These are phyloP conservation scores for Lasioglossum zephyrum DNA, from an alignment of 2,888 invertebrate species.

Conservation along the genomic window DNA sequence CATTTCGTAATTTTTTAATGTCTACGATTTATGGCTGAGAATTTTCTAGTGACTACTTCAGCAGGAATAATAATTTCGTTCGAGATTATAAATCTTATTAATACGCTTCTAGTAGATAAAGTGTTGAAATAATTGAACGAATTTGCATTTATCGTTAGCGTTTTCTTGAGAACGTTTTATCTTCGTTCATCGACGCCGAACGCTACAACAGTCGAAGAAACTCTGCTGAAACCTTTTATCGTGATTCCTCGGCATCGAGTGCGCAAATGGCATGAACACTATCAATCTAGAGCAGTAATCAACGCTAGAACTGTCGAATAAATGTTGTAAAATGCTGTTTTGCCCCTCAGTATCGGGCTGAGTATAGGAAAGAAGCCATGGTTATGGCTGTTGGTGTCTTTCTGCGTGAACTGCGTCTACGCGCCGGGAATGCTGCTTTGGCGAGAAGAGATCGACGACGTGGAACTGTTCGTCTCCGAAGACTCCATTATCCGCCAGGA, in stretches of 20 bases:
- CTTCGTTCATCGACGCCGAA: no score
- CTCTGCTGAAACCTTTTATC: not conserved
- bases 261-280: no score
- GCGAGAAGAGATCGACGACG: slow-evolving; percentile 80
- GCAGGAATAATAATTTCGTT: no score
- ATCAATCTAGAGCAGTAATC: not conserved
- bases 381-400: slow-evolving; percentile 76
- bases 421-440: slow-evolving; percentile 80
- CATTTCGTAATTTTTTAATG: no score
- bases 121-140: no score
- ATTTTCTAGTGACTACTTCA: no score
- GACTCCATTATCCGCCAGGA: slow-evolving; percentile 79
- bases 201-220: not conserved
- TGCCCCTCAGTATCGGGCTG: slow-evolving; percentile 74
- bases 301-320: not conserved
- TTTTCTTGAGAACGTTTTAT: no score
- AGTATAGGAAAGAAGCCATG: slow-evolving; percentile 78
- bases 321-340: not conserved
- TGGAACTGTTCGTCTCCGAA: slow-evolving; percentile 80
- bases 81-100: no score
- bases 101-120: no score
- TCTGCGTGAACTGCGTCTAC: slow-evolving; percentile 75
- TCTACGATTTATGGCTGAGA: no score
- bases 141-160: no score
- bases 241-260: not conserved